Evolutionary conservation across 35 echinoderm and acorn worm species (phyloP), one percentile per base, ranked within the genome.

Genomic region (Apostichopus japonicus): DNA sequence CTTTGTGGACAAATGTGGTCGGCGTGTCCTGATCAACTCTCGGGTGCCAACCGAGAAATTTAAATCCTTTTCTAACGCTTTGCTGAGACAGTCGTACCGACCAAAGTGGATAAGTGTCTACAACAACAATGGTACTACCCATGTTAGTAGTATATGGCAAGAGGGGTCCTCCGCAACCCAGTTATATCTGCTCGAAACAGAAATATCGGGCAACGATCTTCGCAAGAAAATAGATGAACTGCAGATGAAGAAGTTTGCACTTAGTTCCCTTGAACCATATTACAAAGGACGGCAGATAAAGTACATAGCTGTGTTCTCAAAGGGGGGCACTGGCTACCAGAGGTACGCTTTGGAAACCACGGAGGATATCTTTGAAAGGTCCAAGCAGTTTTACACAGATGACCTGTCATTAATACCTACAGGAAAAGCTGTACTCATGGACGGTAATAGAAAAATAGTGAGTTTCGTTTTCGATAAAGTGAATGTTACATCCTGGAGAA

Each of bases 41-140:
- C 62, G 90, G 67, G 88, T 99, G 52, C 75, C 93, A 65, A 95
- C 92, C 63, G 16, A 88, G 56, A 90, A 94, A 1, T 95, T 99
- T 51, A 79, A 78, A 62, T 65, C 92, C 11, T 90, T 95, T 84
- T 67, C 84, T 75, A 92, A 92, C 89, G 95, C 92, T 14, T 56
- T 96, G 16, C 72, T 79, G 14, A 70, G 65, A 56, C 62, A 57
- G 7, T 44, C 55, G 4, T 96, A 82, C 54, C 56, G 91, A 58
- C 97, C 97, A 7, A 88, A 54, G 23, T 99, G 97, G 97, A 99
- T 99, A 1, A 91, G 93, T 87, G 90, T 91, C 4, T 96, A 95
- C 72, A 27, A 90, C 17, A 16, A 67, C 6, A 71, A 93, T 57
- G 81, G 76, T 8, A 93, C 96, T 77, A 92, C 93, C 23, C 86